Conservation (phyloP, 2,113 vertebrate genomes). For the Agapornis roseicollis region DNA sequence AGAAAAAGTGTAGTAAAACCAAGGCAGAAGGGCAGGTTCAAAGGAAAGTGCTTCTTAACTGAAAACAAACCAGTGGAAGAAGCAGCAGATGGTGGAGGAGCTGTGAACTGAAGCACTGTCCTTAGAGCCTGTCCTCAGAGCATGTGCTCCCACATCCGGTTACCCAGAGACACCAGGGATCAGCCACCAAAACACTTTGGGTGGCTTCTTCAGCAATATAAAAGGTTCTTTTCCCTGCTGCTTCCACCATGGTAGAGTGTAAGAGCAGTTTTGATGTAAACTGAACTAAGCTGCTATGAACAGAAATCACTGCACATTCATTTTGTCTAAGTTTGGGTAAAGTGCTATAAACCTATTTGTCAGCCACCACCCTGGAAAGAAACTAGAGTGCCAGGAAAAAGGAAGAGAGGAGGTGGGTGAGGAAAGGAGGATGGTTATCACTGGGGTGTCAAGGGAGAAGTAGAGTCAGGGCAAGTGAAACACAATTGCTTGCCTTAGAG, state of each 20-base stretch:
- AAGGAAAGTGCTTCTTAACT: not conserved
- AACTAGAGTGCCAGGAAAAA: not conserved
- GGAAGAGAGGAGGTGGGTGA: not conserved
- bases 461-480: not conserved
- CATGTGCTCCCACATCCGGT: not conserved
- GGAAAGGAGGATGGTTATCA: not conserved
- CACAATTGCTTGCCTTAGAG: not conserved
- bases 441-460: not conserved
- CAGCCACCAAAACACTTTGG: not conserved
- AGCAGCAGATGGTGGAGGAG: not conserved
- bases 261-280: not conserved
- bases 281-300: not conserved
- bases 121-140: not conserved
- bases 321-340: not conserved
- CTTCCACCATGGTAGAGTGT: not conserved
- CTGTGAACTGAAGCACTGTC: not conserved
- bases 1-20: not conserved
- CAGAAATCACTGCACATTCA: not conserved
- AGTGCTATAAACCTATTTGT: not conserved
- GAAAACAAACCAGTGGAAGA: not conserved
- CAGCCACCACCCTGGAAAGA: not conserved
- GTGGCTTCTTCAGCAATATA: not conserved
- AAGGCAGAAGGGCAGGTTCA: not conserved
- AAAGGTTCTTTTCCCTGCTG: not conserved
- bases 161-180: not conserved